phyloP scores from a whole-genome alignment of 2,888 invertebrate species.

The Orthonychiurus folsomi region DNA sequence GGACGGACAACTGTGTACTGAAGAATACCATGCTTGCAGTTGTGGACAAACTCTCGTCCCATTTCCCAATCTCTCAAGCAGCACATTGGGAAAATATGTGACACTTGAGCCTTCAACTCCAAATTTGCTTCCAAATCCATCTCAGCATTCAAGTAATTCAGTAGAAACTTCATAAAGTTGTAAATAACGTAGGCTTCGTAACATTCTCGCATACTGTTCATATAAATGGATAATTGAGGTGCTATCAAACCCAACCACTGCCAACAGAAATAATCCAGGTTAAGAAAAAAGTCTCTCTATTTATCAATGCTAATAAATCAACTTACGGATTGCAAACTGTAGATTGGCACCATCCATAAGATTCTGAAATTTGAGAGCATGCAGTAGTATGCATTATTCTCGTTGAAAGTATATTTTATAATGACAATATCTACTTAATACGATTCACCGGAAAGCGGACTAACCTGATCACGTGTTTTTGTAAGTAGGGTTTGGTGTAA shows the following conservation, averaged over 20 bases:
- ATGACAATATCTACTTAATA: slow-evolving; percentile 13
- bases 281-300: no score
- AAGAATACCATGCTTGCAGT: slow-evolving; percentile 91
- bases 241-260: slow-evolving; percentile 82
- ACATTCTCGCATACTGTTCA: slow-evolving; percentile 87
- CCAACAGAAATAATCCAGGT: slow-evolving; percentile 33
- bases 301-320: no score
- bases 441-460: background rate
- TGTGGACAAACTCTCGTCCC: slow-evolving; percentile 85
- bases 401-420: no score
- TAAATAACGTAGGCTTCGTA: slow-evolving; percentile 98
- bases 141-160: slow-evolving; percentile 78
- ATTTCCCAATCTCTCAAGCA: slow-evolving; percentile 87
- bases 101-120: slow-evolving; percentile 47
- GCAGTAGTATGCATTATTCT: slow-evolving; percentile 16
- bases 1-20: slow-evolving; percentile 91
- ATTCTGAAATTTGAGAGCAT: slow-evolving; percentile 58
- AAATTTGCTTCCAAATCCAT: slow-evolving; percentile 67
- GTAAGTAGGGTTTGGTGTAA: slow-evolving; percentile 82
- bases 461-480: slow-evolving; percentile 86
- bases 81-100: slow-evolving; percentile 84
- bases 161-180: slow-evolving; percentile 89
- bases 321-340: slow-evolving; percentile 85
- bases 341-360: slow-evolving; percentile 96
- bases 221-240: slow-evolving; percentile 78